Conservation (phyloP, 2,888 invertebrate species). For the Muscina levida region DNA sequence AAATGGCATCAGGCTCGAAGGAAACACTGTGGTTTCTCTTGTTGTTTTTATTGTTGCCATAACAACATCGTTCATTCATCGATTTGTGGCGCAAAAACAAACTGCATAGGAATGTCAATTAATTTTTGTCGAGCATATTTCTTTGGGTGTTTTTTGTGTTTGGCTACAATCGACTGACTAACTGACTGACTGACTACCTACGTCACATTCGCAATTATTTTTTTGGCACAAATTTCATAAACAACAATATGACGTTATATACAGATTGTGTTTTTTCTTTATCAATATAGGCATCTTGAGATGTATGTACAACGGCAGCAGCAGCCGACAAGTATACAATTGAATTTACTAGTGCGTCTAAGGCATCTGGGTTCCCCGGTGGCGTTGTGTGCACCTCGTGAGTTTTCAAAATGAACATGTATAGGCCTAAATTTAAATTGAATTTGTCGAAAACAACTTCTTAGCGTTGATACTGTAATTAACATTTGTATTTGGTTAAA, state of each 20-base stretch:
- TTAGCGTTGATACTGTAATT: too few species aligned
- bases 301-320: too few species aligned
- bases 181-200: too few species aligned
- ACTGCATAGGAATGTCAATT: background rate
- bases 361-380: background rate
- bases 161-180: too few species aligned
- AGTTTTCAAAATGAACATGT: background rate
- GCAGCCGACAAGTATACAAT: background rate
- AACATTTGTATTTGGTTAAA: too few species aligned
- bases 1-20: slow-evolving; percentile 61
- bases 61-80: too few species aligned
- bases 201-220: slow-evolving; percentile 53
- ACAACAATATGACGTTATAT: slow-evolving; percentile 32
- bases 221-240: slow-evolving; percentile 63
- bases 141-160: slow-evolving; percentile 49
- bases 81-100: too few species aligned
- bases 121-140: slow-evolving; percentile 21
- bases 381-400: background rate
- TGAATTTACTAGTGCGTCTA: slow-evolving; percentile 9
- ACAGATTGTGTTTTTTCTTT: too few species aligned
- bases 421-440: too few species aligned
- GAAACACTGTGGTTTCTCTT: background rate
- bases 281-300: too few species aligned
- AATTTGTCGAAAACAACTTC: too few species aligned
- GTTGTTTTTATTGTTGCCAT: background rate